Evolutionary conservation across 2,888 invertebrate species (phyloP).

Genomic region (Caenorhabditis angaria): DNA sequence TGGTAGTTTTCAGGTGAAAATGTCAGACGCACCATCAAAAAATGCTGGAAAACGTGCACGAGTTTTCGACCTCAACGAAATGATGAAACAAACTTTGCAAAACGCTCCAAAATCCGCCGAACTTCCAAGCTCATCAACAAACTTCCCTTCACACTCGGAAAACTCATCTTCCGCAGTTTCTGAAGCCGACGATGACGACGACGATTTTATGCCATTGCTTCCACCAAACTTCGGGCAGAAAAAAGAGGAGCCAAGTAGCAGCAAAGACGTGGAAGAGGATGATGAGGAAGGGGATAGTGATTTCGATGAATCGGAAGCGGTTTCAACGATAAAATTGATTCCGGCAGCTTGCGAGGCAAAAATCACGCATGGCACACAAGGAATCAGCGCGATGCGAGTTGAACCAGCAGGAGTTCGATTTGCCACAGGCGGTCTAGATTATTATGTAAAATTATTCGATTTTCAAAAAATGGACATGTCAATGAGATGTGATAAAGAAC

Average conservation of each 20-base stretch:
- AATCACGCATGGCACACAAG: conserved; percentile 82
- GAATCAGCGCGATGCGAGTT: conserved; percentile 83
- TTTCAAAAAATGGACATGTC: conserved; percentile 93
- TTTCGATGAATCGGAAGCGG: conserved; percentile 51
- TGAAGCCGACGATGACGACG: conserved; percentile 42
- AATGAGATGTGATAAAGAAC: conserved; percentile 77
- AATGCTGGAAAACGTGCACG: conserved; percentile 61
- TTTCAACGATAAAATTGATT: conserved; percentile 74
- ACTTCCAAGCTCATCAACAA: conserved; percentile 9
- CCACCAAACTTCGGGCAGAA: conserved; percentile 63
- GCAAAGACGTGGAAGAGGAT: conserved; percentile 59
- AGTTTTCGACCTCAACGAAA: conserved; percentile 61
- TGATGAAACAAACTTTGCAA: conserved; percentile 55
- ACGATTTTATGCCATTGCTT: conserved; percentile 63
- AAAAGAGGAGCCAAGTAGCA: conserved; percentile 21
- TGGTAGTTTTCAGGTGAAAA: conserved; percentile 1
- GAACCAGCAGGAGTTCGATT: conserved; percentile 93
- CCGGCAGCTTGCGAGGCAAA: conserved; percentile 78
- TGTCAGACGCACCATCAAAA: conserved; percentile 15
- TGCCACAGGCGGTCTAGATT: conserved; percentile 91
- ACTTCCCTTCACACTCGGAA: background rate
- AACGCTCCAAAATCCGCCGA: conserved; percentile 37
- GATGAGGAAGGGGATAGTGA: conserved; percentile 72
- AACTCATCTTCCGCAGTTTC: conserved; percentile 29
- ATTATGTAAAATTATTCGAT: conserved; percentile 91